Evolutionary conservation across 2,797 vertebrate genomes (phyloP), one percentile per base, ranked within the genome.

Genomic region (Discoglossus pictus): DNA sequence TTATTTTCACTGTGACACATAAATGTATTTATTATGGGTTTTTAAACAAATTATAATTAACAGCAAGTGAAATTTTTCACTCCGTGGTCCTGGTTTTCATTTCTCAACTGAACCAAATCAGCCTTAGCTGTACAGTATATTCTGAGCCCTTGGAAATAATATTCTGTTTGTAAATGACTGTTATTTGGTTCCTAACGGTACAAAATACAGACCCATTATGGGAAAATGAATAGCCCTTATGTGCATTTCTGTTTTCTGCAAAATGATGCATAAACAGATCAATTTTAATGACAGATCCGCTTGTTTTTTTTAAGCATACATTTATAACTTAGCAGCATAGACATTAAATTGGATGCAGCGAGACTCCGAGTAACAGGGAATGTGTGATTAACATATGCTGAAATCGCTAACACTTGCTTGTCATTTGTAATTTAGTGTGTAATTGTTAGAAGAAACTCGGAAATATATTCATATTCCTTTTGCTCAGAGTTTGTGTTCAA

Each of bases 351-450:
- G 36, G 18, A 71, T 71, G 38, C 68, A 65, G 68, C 13, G 68
- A 51, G 53, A 65, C 25, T 43, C 39, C 34, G 61, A 64, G 68
- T 71, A 65, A 48, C 61, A 35, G n/a, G 6, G 38, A 59, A 71
- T 36, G 68, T 65, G 68, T 59, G 61, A 71, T 43, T 59, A 71
- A 59, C 61, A 56, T 38, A 36, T 52, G 53, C 61, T 44, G 46
- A 64, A 58, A 46, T 65, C 53, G 25, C 53, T 51, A 64, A 59
- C 61, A 43, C 46, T 59, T 44, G 38, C 46, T 47, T 52, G 38
- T 59, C 68, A 51, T 63, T 71, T 71, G 68, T 64, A 71, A 50
- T 55, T 64, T 50, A 39, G 24, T 66, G 52, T 56, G 38, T 42
- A 51, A 58, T 50, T 55, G 44, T 71, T 34, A 24, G 9, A 36